A percentile compares a stretch with the other conserved stretches of the same genome.
Conservation (phyloP, 2,797 vertebrate species). For the Premnoplex brunnescens region DNA sequence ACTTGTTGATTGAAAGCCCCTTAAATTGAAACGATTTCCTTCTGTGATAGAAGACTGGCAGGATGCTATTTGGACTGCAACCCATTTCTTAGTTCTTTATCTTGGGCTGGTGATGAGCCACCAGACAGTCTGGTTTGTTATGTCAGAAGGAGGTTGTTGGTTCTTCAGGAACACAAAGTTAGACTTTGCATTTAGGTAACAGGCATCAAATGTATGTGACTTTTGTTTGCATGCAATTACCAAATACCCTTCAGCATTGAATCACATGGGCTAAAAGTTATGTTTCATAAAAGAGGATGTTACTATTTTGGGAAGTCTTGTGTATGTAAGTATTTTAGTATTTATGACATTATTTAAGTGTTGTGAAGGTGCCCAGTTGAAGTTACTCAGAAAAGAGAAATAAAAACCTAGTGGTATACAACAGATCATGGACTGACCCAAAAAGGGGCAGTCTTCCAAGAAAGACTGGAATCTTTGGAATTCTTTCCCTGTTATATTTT, state of each 20-base stretch:
- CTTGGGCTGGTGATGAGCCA: neutral
- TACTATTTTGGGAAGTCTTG: neutral
- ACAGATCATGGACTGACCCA: neutral
- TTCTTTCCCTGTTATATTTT: conserved; percentile 26
- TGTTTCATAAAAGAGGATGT: neutral
- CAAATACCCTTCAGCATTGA: neutral
- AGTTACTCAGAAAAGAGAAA: neutral
- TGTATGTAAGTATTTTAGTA: neutral
- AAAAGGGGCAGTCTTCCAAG: neutral
- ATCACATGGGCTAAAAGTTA: neutral
- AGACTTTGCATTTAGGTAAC: neutral
- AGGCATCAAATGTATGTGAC: neutral
- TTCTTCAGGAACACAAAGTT: neutral
- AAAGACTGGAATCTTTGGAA: neutral
- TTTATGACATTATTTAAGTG: neutral
- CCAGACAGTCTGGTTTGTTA: neutral
- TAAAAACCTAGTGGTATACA: neutral
- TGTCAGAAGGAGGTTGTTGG: neutral
- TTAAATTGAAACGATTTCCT: neutral
- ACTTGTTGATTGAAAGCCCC: neutral
- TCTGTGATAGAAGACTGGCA: neutral
- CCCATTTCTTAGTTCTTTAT: neutral
- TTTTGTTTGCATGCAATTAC: neutral
- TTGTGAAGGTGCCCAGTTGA: neutral
- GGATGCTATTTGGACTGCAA: neutral